A percentile compares a stretch with the other conserved stretches of the same genome.
Evolutionary conservation across 2,888 invertebrate genomes (phyloP).

Genomic region (Ormyrus rosae): DNA sequence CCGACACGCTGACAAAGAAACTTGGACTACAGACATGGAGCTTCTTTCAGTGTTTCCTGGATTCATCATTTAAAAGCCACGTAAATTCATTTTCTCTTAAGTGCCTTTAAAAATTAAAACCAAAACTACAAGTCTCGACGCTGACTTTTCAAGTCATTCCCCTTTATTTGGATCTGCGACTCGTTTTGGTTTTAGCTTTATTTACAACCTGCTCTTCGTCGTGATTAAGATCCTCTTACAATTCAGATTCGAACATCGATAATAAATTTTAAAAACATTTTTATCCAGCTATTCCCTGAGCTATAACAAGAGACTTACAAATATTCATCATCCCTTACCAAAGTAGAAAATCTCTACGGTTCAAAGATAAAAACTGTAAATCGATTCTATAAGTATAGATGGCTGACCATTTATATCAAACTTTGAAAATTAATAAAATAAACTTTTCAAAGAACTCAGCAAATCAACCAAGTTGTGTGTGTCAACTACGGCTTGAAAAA

Average conservation of each 20-base stretch:
- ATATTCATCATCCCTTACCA: slow-evolving; percentile 50
- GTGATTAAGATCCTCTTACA: slow-evolving; percentile 37
- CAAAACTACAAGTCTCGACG: slow-evolving; percentile 55
- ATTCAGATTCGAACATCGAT: slow-evolving; percentile 54
- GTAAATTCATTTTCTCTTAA: slow-evolving; percentile 41
- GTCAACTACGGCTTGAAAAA: slow-evolving; percentile 10
- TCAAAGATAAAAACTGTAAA: slow-evolving; percentile 51
- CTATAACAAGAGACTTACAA: slow-evolving; percentile 57
- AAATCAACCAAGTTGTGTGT: slow-evolving; percentile 9
- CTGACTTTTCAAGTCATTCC: slow-evolving; percentile 52
- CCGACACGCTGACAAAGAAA: slow-evolving; percentile 62
- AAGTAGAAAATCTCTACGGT: slow-evolving; percentile 51
- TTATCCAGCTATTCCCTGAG: slow-evolving; percentile 56
- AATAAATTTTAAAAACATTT: slow-evolving; percentile 55
- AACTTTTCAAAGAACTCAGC: slow-evolving; percentile 46
- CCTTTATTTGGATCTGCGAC: slow-evolving; percentile 38
- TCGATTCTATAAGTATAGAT: slow-evolving; percentile 34
- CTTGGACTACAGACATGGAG: slow-evolving; percentile 65
- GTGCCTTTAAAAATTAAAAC: slow-evolving; percentile 55
- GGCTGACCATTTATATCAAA: slow-evolving; percentile 19
- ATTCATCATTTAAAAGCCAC: slow-evolving; percentile 48
- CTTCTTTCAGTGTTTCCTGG: slow-evolving; percentile 23
- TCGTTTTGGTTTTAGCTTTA: slow-evolving; percentile 58
- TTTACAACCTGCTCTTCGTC: slow-evolving; percentile 52
- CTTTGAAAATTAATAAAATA: slow-evolving; percentile 46